phyloP scores from a whole-genome alignment of 1,140 invertebrate genomes.

The Temnothorax nylanderi region DNA sequence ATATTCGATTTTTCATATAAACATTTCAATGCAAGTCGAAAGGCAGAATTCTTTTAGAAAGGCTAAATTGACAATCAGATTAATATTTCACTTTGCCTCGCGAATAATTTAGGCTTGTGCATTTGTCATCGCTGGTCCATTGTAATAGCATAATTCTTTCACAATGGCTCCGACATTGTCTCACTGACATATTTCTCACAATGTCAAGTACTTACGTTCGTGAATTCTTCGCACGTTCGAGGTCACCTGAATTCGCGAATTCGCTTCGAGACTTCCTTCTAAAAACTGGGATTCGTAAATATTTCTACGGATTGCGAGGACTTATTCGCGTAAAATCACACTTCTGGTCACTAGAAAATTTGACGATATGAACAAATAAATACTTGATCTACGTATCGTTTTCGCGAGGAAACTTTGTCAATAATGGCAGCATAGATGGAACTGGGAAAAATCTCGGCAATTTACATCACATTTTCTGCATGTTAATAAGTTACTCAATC shows the following conservation, averaged over 20 bases:
- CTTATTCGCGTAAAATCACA: background rate
- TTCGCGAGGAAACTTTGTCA: background rate
- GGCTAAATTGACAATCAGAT: background rate
- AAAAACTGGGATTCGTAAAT: background rate
- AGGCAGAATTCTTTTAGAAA: background rate
- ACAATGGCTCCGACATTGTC: background rate
- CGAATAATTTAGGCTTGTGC: background rate
- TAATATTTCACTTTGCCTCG: background rate
- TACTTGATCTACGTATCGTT: background rate
- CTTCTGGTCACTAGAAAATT: background rate
- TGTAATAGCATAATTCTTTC: background rate
- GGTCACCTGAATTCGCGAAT: constrained; percentile 61
- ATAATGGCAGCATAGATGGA: background rate
- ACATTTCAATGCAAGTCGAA: background rate
- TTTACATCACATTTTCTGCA: constrained; percentile 6
- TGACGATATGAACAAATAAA: background rate
- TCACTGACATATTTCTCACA: constrained; percentile 62
- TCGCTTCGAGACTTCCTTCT: constrained; percentile 8
- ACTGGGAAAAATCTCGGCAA: background rate
- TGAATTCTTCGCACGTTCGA: constrained; percentile 61
- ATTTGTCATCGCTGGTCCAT: background rate
- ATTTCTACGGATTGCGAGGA: background rate
- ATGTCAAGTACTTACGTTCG: constrained; percentile 1
- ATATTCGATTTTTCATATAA: background rate
- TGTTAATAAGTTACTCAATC: constrained; percentile 27